Evolutionary conservation across 2,113 vertebrate genomes (phyloP).

Genomic region (Leuciscus idus): DNA sequence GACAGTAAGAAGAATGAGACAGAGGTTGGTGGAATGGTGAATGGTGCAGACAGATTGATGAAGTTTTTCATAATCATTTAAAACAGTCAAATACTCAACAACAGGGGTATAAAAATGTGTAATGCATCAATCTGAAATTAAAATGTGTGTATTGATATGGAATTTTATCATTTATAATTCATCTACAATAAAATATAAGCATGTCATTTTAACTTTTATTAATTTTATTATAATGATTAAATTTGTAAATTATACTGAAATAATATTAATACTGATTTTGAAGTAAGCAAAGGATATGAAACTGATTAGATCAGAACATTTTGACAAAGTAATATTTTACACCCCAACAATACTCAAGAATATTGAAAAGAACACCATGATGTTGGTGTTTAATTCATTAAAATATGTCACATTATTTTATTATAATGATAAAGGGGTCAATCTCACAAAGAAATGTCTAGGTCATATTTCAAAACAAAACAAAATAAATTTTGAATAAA

Average conservation of each 20-base stretch:
- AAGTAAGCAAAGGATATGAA: neutral
- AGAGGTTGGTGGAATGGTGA: slow-evolving; percentile 48
- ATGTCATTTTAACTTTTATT: neutral
- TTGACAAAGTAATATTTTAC: neutral
- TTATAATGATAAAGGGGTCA: neutral
- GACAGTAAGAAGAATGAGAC: neutral
- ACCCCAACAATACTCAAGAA: neutral
- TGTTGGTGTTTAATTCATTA: neutral
- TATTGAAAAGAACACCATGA: neutral
- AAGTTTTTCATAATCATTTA: neutral
- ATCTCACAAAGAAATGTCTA: neutral
- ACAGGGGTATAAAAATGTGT: neutral
- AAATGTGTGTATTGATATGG: neutral
- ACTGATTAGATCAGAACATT: neutral
- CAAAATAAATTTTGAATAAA: neutral
- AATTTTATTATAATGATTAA: no score
- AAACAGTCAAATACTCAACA: neutral
- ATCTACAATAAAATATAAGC: neutral
- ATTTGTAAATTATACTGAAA: no score
- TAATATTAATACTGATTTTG: neutral
- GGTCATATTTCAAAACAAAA: neutral
- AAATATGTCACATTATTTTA: neutral
- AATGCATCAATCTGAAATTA: neutral
- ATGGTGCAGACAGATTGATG: slow-evolving; percentile 34
- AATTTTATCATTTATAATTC: neutral